Percentiles rank a stretch among this genome's conserved stretches.
Evolutionary conservation across 37 sponge, comb jelly and placozoan species (phyloP).

Genomic region (Petrosia ficiformis): DNA sequence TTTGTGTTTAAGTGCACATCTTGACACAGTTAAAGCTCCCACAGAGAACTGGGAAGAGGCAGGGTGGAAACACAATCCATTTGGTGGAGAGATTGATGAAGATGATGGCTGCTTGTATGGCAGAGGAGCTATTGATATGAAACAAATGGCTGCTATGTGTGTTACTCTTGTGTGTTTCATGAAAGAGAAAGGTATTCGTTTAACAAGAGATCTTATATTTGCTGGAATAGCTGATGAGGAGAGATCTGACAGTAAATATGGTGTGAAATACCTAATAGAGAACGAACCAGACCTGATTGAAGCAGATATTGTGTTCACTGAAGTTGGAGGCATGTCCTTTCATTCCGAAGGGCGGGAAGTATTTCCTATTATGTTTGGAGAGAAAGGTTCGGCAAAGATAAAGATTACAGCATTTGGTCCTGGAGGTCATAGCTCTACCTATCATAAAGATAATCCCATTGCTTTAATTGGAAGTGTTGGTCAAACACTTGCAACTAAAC

Average conservation of each 20-base stretch:
- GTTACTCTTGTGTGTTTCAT: slow-evolving; percentile 62
- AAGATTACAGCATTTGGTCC: slow-evolving; percentile 61
- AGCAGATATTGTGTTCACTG: slow-evolving; percentile 72
- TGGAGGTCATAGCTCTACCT: slow-evolving; percentile 73
- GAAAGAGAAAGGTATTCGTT: slow-evolving; percentile 34
- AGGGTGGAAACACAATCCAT: slow-evolving; percentile 85
- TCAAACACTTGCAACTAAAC: slow-evolving; percentile 32
- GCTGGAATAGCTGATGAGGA: slow-evolving; percentile 85
- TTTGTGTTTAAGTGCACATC: slow-evolving; percentile 65
- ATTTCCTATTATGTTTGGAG: slow-evolving; percentile 68
- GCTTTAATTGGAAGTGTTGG: slow-evolving; percentile 47
- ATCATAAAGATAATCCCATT: slow-evolving; percentile 67
- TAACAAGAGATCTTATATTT: slow-evolving; percentile 76
- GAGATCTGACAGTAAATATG: slow-evolving; percentile 45
- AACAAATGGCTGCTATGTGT: slow-evolving; percentile 83
- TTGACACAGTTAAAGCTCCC: slow-evolving; percentile 81
- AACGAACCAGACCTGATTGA: slow-evolving; percentile 68
- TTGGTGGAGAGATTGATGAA: slow-evolving; percentile 71
- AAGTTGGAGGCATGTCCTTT: slow-evolving; percentile 74
- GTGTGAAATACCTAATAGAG: slow-evolving; percentile 70
- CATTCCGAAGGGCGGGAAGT: slow-evolving; percentile 28
- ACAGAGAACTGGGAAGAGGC: slow-evolving; percentile 71
- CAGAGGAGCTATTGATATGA: slow-evolving; percentile 84
- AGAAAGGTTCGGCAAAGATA: slow-evolving; percentile 56
- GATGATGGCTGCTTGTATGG: slow-evolving; percentile 89